Evolutionary conservation across 2,888 invertebrate species (phyloP), one percentile per base, ranked within the genome.

Genomic region (Eretmocerus hayati): DNA sequence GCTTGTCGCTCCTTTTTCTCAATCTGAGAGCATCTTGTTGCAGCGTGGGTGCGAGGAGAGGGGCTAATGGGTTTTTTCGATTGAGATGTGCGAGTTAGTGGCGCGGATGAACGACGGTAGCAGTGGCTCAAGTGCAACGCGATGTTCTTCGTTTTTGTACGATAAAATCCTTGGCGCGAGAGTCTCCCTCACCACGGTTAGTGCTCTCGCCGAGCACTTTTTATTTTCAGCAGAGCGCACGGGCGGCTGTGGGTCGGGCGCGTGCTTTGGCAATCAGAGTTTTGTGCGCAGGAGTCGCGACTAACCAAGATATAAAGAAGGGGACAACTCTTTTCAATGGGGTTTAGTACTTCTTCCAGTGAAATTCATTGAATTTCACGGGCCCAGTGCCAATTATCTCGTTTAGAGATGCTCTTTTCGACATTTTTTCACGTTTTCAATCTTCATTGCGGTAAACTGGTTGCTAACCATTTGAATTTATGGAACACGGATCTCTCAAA

Each of bases 51-150:
- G 26, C 26, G 26, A 40, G 18, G 16, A 40, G 44, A 13, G 30
- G 32, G 55, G 59, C 63, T 65, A 67, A 67, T 66, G 66, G 65
- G 65, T 66, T 66, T 65, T 67, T 66, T 65, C 61, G 63, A 65
- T 66, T 62, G 59, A 66, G 63, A 62, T 61, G 59, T 56, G 59
- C 49, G 50, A 56, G 41, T 41, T n/a, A n/a, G n/a, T n/a, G n/a
- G n/a, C n/a, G n/a, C n/a, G n/a, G n/a, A n/a, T n/a, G n/a, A n/a
- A n/a, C 37, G 22, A 23, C 19, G 40, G 18, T 15, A 19, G 56
- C 56, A 52, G 56, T 58, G 54, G 57, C 57, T 55, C 20, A 30
- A n/a, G 30, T 19, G 31, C 37, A 38, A 21, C 38, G 44, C 33
- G 45, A 37, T 26, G 40, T 41, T 45, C 8, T 45, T 41, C 50